Conservation (phyloP, 2,888 invertebrate genomes). For the Scaptomyza flava region DNA sequence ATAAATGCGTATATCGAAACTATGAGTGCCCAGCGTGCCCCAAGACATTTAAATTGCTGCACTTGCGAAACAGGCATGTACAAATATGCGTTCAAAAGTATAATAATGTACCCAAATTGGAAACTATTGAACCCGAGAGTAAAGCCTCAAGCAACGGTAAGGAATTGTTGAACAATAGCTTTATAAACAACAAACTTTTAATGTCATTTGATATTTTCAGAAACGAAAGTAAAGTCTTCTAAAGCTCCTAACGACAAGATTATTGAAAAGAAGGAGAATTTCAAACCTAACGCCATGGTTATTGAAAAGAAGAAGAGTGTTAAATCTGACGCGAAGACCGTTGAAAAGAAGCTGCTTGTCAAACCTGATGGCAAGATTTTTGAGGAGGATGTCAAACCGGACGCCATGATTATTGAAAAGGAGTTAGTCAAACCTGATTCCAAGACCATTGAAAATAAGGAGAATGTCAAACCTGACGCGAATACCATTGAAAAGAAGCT, state of each 20-base stretch:
- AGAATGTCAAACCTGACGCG: too few relatives aligned
- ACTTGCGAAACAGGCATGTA: constrained; percentile 20
- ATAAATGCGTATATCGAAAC: constrained; percentile 3
- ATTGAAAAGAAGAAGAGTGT: background rate
- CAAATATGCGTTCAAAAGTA: background rate
- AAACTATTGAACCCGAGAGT: background rate
- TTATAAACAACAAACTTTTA: background rate
- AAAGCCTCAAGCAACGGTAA: background rate
- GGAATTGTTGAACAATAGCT: background rate
- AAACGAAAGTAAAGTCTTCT: background rate
- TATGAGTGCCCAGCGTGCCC: constrained; percentile 17
- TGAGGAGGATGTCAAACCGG: too few relatives aligned
- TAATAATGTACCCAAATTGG: background rate
- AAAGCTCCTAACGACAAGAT: background rate
- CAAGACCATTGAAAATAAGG: background rate
- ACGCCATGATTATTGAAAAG: too few relatives aligned
- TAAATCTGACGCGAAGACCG: background rate
- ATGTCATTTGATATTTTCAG: background rate
- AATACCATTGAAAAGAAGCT: too few relatives aligned
- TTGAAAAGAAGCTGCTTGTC: background rate
- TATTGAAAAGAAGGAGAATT: background rate
- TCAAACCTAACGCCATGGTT: background rate
- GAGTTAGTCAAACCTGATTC: background rate
- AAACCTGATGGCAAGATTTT: background rate
- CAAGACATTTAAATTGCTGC: background rate